Percentiles rank a stretch among this genome's conserved stretches.
These are phyloP conservation scores for Drosophila tristis DNA, from an alignment of 1,140 invertebrate species.

Conservation along the genomic window DNA sequence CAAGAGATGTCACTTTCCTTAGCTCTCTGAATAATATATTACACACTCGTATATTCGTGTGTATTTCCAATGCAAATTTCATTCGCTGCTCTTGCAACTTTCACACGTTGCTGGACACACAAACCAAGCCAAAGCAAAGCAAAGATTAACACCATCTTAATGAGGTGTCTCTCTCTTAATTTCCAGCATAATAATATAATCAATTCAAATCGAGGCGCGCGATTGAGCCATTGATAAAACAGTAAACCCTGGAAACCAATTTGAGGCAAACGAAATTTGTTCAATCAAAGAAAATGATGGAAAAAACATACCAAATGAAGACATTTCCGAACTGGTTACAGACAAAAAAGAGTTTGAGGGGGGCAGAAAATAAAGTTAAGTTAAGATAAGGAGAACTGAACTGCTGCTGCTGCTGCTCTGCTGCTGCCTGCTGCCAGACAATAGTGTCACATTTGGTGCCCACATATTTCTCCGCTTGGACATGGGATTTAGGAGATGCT, in stretches of 20 bases:
- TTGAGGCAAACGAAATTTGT: constrained; percentile 41
- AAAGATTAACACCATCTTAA: constrained; percentile 69
- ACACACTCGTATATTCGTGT: background rate
- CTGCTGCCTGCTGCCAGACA: constrained; percentile 25
- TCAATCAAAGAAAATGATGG: constrained; percentile 14
- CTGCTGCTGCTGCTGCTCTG: background rate
- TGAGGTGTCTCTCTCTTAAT: constrained; percentile 68
- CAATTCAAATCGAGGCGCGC: constrained; percentile 14
- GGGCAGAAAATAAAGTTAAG: constrained; percentile 8
- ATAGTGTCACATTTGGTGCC: constrained; percentile 69
- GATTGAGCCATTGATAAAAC: constrained; percentile 54
- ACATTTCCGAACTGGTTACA: constrained; percentile 50
- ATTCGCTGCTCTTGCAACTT: constrained; percentile 53
- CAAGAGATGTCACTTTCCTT: constrained; percentile 35
- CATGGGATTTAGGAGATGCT: background rate
- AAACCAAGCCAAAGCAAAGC: constrained; percentile 14
- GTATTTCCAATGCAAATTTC: constrained; percentile 9
- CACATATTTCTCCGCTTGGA: constrained; percentile 42
- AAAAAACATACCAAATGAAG: constrained; percentile 54
- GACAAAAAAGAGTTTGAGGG: constrained; percentile 13
- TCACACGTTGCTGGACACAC: constrained; percentile 51
- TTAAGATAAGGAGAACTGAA: constrained; percentile 35
- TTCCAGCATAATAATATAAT: constrained; percentile 65
- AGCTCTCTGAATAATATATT: constrained; percentile 9
- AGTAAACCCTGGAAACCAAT: constrained; percentile 4